Conservation (phyloP, 2,888 invertebrate genomes). For the Drosophila putrida region DNA sequence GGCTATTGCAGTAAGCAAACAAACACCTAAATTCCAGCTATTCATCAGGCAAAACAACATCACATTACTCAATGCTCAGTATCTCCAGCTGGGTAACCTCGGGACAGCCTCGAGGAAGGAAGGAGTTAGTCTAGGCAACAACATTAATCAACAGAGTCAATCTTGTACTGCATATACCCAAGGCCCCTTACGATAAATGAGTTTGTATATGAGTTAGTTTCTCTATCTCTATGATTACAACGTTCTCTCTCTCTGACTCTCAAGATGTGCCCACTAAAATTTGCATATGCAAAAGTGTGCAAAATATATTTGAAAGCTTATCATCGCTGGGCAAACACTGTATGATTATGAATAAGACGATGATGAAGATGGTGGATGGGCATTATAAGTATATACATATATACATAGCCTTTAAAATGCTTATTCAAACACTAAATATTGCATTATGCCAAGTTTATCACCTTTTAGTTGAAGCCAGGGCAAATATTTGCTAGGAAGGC, state of each 20-base stretch:
- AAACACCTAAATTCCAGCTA: slow-evolving; percentile 32
- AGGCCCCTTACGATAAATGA: slow-evolving; percentile 6
- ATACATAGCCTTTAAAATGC: slow-evolving; percentile 43
- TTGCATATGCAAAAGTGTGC: slow-evolving; percentile 49
- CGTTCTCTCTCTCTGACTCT: slow-evolving; percentile 8
- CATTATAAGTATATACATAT: not conserved
- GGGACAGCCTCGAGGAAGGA: slow-evolving; percentile 11
- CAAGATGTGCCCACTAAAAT: slow-evolving; percentile 28
- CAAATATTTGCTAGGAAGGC: slow-evolving; percentile 62
- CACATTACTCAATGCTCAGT: slow-evolving; percentile 36
- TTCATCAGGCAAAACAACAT: slow-evolving; percentile 48
- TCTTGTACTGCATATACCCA: slow-evolving; percentile 59
- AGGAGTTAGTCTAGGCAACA: slow-evolving; percentile 19
- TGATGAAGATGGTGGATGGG: slow-evolving; percentile 8
- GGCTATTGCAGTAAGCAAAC: not conserved
- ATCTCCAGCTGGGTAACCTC: slow-evolving; percentile 39
- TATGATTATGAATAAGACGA: slow-evolving; percentile 2
- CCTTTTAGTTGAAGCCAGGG: slow-evolving; percentile 63
- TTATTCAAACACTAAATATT: slow-evolving; percentile 67
- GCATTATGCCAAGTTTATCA: slow-evolving; percentile 73
- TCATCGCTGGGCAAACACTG: slow-evolving; percentile 60
- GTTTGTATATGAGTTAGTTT: slow-evolving; percentile 14
- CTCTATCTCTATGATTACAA: slow-evolving; percentile 21
- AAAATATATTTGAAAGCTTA: slow-evolving; percentile 66
- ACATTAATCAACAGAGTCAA: slow-evolving; percentile 70